Percentiles rank a stretch among this genome's conserved stretches.
Evolutionary conservation across 1,140 invertebrate genomes (phyloP).

Genomic region (Brachionus plicatilis): DNA sequence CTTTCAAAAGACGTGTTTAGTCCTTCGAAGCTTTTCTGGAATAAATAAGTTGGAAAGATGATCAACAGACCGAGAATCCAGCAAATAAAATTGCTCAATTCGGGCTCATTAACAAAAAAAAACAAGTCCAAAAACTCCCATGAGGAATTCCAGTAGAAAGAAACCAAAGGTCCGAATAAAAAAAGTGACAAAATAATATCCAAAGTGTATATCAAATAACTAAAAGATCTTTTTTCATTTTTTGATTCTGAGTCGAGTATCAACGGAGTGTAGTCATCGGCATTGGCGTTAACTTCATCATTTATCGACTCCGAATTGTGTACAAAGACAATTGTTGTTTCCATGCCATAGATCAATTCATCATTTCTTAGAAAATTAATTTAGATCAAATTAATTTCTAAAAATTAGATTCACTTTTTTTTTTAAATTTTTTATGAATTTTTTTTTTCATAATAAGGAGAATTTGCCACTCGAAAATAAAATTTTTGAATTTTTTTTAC

Average conservation of each 20-base stretch:
- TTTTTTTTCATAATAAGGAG: background rate
- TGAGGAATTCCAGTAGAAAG: constrained; percentile 8
- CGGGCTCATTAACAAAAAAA: background rate
- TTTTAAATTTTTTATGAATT: background rate
- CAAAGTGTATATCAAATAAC: background rate
- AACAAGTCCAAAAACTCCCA: constrained; percentile 26
- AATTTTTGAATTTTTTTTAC: background rate
- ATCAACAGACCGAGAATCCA: constrained; percentile 25
- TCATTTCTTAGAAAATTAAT: background rate
- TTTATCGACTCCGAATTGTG: background rate
- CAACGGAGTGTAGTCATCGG: background rate
- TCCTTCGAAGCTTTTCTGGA: background rate
- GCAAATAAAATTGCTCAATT: constrained; percentile 3
- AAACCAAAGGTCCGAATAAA: constrained; percentile 28
- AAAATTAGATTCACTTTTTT: background rate
- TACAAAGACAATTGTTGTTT: background rate
- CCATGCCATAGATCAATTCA: background rate
- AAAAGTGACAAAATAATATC: constrained; percentile 30
- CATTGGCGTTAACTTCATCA: background rate
- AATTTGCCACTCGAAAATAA: background rate
- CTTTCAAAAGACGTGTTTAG: background rate
- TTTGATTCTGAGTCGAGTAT: background rate
- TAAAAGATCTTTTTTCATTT: background rate
- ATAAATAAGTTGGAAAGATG: constrained; percentile 1
- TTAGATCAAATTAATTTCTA: constrained; percentile 3